These are phyloP conservation scores for Sphenodon punctatus DNA, from an alignment of 2,797 vertebrate genomes.

Conservation along the genomic window DNA sequence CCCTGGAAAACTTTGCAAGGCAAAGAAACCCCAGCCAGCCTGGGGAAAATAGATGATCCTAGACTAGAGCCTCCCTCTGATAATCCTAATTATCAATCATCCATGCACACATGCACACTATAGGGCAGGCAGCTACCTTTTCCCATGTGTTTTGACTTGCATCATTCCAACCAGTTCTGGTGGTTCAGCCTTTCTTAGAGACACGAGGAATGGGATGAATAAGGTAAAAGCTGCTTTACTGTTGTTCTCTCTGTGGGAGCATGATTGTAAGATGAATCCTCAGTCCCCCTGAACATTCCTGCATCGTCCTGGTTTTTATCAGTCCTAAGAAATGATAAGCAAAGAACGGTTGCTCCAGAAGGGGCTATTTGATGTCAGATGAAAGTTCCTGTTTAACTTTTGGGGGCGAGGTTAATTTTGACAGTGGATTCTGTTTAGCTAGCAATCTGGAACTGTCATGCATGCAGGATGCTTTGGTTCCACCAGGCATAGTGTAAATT, in stretches of 20 bases:
- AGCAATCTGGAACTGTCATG: too few species aligned
- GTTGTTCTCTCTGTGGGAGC: background rate
- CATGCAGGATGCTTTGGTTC: too few species aligned
- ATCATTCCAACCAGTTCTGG: constrained; percentile 12
- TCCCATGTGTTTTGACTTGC: constrained; percentile 34
- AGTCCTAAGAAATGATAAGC: too few species aligned
- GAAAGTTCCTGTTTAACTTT: too few species aligned
- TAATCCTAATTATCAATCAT: background rate
- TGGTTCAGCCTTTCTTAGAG: constrained; percentile 36
- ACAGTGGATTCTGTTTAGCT: too few species aligned
- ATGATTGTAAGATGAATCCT: background rate
- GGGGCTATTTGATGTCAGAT: too few species aligned
- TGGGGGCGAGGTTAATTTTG: too few species aligned
- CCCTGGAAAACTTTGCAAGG: too few species aligned
- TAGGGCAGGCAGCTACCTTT: constrained; percentile 8
- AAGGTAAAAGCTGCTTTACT: constrained; percentile 69
- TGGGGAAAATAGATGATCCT: background rate
- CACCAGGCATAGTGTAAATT: too few species aligned
- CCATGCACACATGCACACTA: background rate
- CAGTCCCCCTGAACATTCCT: background rate
- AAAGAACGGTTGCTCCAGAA: too few species aligned
- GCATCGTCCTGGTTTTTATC: background rate
- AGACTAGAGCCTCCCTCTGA: background rate
- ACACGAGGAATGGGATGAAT: constrained; percentile 81
- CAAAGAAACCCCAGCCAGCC: background rate